Conservation (phyloP, 92 coral and sea anemone species). For the Epizoanthus rinbou region DNA sequence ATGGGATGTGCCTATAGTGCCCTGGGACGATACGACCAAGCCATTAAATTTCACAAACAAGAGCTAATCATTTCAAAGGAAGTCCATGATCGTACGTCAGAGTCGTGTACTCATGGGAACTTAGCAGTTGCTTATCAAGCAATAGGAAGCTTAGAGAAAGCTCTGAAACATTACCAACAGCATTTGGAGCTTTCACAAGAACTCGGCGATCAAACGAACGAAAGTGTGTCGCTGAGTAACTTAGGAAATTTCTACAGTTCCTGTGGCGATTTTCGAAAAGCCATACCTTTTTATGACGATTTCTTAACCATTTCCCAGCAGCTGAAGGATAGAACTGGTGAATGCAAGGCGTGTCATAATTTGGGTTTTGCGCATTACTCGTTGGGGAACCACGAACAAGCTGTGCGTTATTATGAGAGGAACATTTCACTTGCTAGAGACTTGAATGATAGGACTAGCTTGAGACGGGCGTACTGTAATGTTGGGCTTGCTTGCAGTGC, state of each 20-base stretch:
- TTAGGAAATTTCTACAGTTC: conserved; percentile 96
- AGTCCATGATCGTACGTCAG: conserved; percentile 90
- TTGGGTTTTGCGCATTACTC: conserved; percentile 95
- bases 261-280: conserved; percentile 86
- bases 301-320: conserved; percentile 68
- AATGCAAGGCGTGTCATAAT: conserved; percentile 97
- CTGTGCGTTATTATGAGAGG: conserved; percentile 82
- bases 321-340: conserved; percentile 75
- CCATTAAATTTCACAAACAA: conserved; percentile 94
- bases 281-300: conserved; percentile 87
- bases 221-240: conserved; percentile 89
- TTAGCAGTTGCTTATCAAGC: conserved; percentile 99
- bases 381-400: conserved; percentile 84
- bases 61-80: conserved; percentile 94
- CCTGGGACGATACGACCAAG: conserved; percentile 90
- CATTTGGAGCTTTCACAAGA: conserved; percentile 84
- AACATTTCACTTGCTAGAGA: conserved; percentile 87
- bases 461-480: conserved; percentile 89
- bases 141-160: conserved; percentile 87
- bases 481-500: conserved; percentile 93
- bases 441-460: conserved; percentile 79
- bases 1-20: conserved; percentile 99
- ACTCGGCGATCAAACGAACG: conserved; percentile 82
- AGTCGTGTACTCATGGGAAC: conserved; percentile 97
- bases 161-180: conserved; percentile 92